Conservation (phyloP, 35 echinoderm and acorn worm genomes). For the Stichopus chloronotus region DNA sequence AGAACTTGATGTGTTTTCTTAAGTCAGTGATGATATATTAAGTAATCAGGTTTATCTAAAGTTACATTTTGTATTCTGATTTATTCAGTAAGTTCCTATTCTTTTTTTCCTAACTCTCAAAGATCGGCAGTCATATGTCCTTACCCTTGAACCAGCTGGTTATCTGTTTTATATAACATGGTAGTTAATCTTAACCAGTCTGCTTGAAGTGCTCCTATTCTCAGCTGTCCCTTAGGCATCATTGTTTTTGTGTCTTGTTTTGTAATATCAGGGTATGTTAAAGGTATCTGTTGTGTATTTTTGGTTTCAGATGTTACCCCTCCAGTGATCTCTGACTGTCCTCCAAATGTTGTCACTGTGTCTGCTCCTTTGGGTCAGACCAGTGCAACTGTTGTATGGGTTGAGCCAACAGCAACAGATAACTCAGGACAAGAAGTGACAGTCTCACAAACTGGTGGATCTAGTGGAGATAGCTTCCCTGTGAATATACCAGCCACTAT, state of each 20-base stretch:
- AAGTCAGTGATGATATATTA: no score
- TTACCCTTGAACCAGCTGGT: not conserved
- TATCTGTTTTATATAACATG: not conserved
- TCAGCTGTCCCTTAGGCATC: no score
- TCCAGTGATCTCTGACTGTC: slow-evolving; percentile 20
- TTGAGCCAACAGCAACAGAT: slow-evolving; percentile 13
- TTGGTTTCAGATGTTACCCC: slow-evolving; percentile 1
- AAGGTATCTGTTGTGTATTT: no score
- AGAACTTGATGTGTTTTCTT: no score
- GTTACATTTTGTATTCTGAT: no score
- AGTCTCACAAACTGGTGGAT: not conserved
- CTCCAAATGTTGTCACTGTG: not conserved
- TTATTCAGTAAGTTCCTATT: no score
- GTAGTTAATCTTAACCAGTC: not conserved
- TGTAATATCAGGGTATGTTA: no score
- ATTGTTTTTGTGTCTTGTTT: no score
- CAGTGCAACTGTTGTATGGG: not conserved
- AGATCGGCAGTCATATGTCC: no score
- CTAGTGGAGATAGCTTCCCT: not conserved
- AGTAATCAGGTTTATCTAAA: no score
- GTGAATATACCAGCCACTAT: not conserved
- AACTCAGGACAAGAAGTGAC: not conserved
- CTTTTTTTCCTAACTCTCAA: no score
- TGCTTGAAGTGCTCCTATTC: no score
- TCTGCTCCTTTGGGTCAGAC: not conserved